Conservation (phyloP, 2,113 vertebrate species). For the Ailuropoda melanoleuca region DNA sequence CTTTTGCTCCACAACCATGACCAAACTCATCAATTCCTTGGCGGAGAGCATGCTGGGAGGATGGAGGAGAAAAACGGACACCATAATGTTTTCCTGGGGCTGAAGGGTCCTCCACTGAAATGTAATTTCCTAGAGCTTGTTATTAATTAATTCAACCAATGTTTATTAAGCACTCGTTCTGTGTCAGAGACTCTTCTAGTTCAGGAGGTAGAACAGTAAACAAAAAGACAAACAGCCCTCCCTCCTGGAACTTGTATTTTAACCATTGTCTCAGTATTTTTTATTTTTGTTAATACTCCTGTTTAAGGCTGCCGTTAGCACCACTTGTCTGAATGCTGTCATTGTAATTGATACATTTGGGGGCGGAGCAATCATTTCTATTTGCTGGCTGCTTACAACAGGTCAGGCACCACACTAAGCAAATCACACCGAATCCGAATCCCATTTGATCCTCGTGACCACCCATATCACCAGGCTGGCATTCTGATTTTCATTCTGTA, state of each 20-base stretch:
- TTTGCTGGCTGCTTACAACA: background rate
- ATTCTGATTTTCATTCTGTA: background rate
- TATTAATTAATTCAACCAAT: background rate
- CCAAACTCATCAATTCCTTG: fast-evolving
- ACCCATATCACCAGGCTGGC: background rate
- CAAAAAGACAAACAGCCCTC: background rate
- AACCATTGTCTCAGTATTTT: background rate
- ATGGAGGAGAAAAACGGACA: background rate
- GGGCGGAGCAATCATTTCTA: background rate
- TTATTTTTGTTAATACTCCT: constrained; percentile 1
- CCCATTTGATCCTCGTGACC: background rate
- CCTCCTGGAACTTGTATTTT: background rate
- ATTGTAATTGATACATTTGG: background rate
- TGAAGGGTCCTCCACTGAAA: background rate
- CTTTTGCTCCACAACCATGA: background rate
- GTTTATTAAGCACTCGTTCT: background rate
- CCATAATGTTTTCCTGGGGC: background rate
- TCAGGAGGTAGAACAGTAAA: background rate
- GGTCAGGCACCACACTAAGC: background rate
- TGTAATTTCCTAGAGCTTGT: background rate
- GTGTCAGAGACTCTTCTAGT: background rate
- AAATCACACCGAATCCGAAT: background rate
- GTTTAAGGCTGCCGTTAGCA: background rate
- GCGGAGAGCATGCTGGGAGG: background rate
- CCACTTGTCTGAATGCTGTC: background rate